Evolutionary conservation across 2,113 vertebrate genomes (phyloP), one percentile per base, ranked within the genome.

Genomic region (Sinocyclocheilus anshuiensis): DNA sequence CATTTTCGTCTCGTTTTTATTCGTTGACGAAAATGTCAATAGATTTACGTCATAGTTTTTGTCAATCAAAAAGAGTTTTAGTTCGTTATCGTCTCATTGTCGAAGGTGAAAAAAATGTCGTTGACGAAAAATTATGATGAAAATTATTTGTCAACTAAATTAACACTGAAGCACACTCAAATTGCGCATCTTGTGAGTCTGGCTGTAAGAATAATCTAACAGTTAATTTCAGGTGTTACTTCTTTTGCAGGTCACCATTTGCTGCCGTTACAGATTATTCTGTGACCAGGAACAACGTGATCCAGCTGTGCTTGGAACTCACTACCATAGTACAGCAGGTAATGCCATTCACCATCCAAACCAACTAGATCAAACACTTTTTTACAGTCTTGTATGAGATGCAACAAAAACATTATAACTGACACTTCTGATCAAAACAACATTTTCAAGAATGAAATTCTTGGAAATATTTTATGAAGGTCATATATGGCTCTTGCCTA

Each of bases 211-310:
- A 87, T 86, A 59, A 85, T 90, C 89, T 90, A 90, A 90, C 24
- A 75, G 89, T 90, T 88, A 85, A 90, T 90, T 90, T 39, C 79
- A 90, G 89, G 87, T 90, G 89, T 69, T 88, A 87, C 86, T 90
- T 79, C 53, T 90, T 93, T 95, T 93, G 76, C 93, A 99, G 98
- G 95, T 99, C 98, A 86, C 97, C 98, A 80, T 99, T 99, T 92
- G 97, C 98, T 92, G 96, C 97, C 87, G 98, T 99, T 91, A 97
- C 98, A 91, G 98, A 99, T 95, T 99, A 99, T 91, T 99, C 98
- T 72, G 96, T 99, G 91, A 99, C 97, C 91, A 95, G 98, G 91
- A 99, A 99, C 94, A 99, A 98, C 90, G 97, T 99, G 90, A 99
- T 99, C 93, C 98, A 99, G 92, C 97, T 99, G 90, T 99, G 98